A percentile compares a stretch with the other conserved stretches of the same genome.
phyloP scores from a whole-genome alignment of 2,888 invertebrate genomes.

The Amiota minor region DNA sequence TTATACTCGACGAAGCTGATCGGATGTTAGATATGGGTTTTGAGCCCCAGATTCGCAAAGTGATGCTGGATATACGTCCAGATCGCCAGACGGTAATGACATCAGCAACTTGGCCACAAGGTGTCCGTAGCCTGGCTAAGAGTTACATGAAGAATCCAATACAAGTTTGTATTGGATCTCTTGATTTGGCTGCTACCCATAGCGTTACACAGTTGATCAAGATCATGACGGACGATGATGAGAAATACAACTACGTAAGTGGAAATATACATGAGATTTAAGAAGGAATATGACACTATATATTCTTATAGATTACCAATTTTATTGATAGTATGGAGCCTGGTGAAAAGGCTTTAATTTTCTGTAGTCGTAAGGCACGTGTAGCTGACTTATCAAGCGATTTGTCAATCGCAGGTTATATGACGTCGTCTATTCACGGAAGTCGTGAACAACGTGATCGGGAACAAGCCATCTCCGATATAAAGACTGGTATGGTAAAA shows the following conservation, averaged over 20 bases:
- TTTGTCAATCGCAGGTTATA: constrained; percentile 80
- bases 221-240: constrained; percentile 81
- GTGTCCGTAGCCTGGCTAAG: constrained; percentile 87
- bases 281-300: neutral
- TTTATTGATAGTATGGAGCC: constrained; percentile 82
- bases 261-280: neutral
- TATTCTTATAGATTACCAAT: constrained; percentile 76
- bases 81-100: constrained; percentile 98
- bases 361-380: constrained; percentile 88
- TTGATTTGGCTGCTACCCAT: constrained; percentile 92
- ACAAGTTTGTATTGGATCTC: constrained; percentile 90
- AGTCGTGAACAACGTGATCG: constrained; percentile 87
- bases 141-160: constrained; percentile 92
- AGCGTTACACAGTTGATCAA: constrained; percentile 87
- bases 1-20: constrained; percentile 94
- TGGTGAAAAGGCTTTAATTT: constrained; percentile 90
- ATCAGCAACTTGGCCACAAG: constrained; percentile 95
- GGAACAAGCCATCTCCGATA: constrained; percentile 88
- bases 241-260: constrained; percentile 74
- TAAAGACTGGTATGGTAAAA: constrained; percentile 84
- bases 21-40: constrained; percentile 92
- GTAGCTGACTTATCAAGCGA: constrained; percentile 90
- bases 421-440: constrained; percentile 89
- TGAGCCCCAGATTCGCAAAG: constrained; percentile 89
- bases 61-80: constrained; percentile 85